Conservation (phyloP, 2,797 vertebrate species). For the Simalia tracyae region DNA sequence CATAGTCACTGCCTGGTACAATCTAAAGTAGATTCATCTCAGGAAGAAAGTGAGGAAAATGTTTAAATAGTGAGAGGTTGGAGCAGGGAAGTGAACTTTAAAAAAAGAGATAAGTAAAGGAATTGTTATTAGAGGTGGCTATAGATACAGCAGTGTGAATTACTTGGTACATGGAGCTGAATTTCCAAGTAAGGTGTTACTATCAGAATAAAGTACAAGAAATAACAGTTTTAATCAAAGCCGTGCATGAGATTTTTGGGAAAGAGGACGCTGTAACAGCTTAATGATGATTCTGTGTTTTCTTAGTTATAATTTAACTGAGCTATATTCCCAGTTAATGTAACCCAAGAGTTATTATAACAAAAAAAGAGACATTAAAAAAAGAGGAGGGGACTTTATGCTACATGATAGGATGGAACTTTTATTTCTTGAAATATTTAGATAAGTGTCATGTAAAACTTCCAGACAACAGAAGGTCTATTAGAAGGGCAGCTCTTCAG, state of each 20-base stretch:
- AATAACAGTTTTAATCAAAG: background rate
- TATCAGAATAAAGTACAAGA: background rate
- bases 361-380: background rate
- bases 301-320: background rate
- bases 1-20: background rate
- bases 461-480: background rate
- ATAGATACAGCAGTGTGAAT: background rate
- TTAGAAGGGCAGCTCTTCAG: background rate
- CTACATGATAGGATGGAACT: background rate
- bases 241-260: background rate
- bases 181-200: background rate
- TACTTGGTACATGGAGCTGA: background rate
- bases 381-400: background rate
- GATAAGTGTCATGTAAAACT: background rate
- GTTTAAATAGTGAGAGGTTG: too few species aligned
- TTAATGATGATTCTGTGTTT: background rate
- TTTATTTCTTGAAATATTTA: background rate
- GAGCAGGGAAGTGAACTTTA: background rate
- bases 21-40: background rate
- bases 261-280: background rate
- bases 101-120: background rate
- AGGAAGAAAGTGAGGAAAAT: background rate
- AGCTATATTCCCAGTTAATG: background rate
- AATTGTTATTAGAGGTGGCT: background rate
- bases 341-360: background rate